phyloP scores from a whole-genome alignment of 2,888 invertebrate species.

The Rhagonycha lutea region DNA sequence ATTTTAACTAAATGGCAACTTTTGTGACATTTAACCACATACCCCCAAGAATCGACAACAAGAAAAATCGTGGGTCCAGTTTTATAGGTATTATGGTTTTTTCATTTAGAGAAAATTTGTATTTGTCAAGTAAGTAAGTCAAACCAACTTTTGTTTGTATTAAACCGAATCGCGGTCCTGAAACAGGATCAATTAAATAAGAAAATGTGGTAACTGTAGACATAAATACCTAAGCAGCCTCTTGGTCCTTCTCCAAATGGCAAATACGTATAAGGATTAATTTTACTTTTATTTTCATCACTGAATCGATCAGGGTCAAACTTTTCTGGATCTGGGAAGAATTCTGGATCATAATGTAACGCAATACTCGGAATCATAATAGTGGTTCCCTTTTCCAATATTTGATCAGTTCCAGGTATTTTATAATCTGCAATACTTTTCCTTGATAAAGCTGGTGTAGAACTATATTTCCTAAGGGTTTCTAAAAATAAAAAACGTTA shows the following conservation, averaged over 20 bases:
- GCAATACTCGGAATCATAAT: slow-evolving; percentile 8
- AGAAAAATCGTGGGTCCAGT: no score
- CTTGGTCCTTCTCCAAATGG: slow-evolving; percentile 64
- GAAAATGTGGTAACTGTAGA: neutral
- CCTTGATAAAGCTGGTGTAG: neutral
- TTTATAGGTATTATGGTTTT: no score
- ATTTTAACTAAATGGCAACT: no score
- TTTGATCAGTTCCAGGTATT: neutral
- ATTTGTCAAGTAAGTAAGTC: no score
- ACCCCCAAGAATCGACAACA: slow-evolving; percentile 7
- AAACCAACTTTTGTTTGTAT: no score
- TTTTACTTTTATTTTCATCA: slow-evolving; percentile 53
- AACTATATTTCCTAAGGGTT: neutral
- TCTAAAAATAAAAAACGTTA: neutral
- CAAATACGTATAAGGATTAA: slow-evolving; percentile 60
- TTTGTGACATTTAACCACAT: slow-evolving; percentile 35
- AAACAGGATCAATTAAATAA: neutral
- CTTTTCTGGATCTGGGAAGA: slow-evolving; percentile 16
- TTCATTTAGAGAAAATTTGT: no score
- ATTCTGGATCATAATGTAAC: slow-evolving; percentile 14
- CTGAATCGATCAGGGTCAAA: slow-evolving; percentile 20
- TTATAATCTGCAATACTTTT: neutral
- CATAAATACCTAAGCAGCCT: slow-evolving; percentile 59
- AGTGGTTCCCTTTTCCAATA: neutral
- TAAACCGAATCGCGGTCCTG: neutral